Evolutionary conservation across 2,888 invertebrate species (phyloP).

Genomic region (Chorisops tibialis): DNA sequence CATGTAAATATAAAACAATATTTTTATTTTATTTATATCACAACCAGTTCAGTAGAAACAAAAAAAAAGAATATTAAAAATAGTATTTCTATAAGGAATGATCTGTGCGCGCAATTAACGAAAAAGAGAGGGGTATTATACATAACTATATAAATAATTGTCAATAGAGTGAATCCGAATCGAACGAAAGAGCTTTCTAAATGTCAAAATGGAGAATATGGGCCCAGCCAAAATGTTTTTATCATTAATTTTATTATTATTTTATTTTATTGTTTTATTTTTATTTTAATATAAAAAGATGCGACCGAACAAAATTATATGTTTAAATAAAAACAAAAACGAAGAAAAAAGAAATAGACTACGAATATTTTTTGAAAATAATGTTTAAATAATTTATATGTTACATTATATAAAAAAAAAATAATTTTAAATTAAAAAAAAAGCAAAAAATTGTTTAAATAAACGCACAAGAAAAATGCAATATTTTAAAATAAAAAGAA

Average conservation of each 20-base stretch:
- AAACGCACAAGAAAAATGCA: neutral
- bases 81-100: constrained; percentile 23
- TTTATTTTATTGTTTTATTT: constrained; percentile 12
- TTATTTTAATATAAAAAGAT: constrained; percentile 2
- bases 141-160: constrained; percentile 6
- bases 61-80: constrained; percentile 2
- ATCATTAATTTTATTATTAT: constrained; percentile 5
- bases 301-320: neutral
- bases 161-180: constrained; percentile 3
- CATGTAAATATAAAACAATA: constrained; percentile 17
- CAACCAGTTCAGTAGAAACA: constrained; percentile 21
- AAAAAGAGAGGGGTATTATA: constrained; percentile 1
- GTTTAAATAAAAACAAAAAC: neutral
- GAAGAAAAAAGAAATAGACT: neutral
- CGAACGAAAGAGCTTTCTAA: constrained; percentile 15
- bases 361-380: neutral
- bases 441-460: neutral
- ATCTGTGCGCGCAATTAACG: neutral
- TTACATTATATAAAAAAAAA: constrained; percentile 8
- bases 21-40: constrained; percentile 13
- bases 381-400: constrained; percentile 29
- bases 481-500: constrained; percentile 5
- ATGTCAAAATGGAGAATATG: constrained; percentile 2
- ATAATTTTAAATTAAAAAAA: too few species aligned
- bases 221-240: constrained; percentile 19